Conservation (phyloP, 2,888 invertebrate species). For the Ennomos fuscantarius region DNA sequence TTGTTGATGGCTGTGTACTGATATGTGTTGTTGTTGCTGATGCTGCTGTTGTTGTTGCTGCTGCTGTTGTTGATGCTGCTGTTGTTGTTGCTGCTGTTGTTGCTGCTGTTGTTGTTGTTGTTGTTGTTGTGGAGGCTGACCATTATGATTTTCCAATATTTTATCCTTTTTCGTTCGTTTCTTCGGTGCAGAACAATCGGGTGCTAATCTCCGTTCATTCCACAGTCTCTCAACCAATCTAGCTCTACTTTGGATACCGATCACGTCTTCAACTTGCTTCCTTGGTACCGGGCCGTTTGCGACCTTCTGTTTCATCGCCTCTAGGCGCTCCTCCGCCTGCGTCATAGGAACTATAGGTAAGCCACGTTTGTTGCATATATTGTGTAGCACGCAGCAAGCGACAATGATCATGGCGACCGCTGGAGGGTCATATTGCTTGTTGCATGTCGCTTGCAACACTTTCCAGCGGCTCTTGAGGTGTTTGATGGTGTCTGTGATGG, state of each 20-base stretch:
- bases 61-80: slow-evolving; percentile 10
- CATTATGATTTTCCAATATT: slow-evolving; percentile 51
- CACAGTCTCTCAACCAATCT: slow-evolving; percentile 65
- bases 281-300: slow-evolving; percentile 71
- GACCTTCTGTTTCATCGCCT: slow-evolving; percentile 76
- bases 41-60: slow-evolving; percentile 34
- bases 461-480: slow-evolving; percentile 77
- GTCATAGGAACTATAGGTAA: slow-evolving; percentile 65
- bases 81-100: slow-evolving; percentile 11
- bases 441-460: slow-evolving; percentile 73
- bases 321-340: slow-evolving; percentile 69
- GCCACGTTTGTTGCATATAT: slow-evolving; percentile 63
- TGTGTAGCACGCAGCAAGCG: slow-evolving; percentile 71
- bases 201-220: slow-evolving; percentile 63
- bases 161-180: slow-evolving; percentile 70
- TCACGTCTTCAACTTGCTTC: slow-evolving; percentile 61
- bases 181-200: slow-evolving; percentile 60
- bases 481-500: slow-evolving; percentile 67
- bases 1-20: slow-evolving; percentile 28
- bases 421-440: slow-evolving; percentile 71
- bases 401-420: slow-evolving; percentile 69
- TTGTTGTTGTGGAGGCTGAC: slow-evolving; percentile 9
- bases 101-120: slow-evolving; percentile 22
- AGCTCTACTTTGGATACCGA: slow-evolving; percentile 57
- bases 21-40: slow-evolving; percentile 33